These are phyloP conservation scores for Molorchus minor DNA, from an alignment of 2,888 invertebrate species.

Conservation along the genomic window DNA sequence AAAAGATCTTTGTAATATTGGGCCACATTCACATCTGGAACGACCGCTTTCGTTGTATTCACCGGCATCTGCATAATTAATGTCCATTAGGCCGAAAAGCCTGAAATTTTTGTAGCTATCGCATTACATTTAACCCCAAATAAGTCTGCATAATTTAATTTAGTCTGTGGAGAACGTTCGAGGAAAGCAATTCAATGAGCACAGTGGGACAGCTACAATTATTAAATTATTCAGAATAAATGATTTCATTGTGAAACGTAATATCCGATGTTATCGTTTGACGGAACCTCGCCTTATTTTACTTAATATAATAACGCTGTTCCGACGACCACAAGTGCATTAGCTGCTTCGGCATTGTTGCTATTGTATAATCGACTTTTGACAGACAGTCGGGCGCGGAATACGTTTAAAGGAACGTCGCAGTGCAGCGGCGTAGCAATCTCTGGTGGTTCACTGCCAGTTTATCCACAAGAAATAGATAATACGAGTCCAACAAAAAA, in stretches of 20 bases:
- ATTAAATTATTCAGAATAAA: conserved; percentile 29
- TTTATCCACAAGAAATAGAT: no score
- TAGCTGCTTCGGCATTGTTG: conserved; percentile 41
- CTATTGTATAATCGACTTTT: conserved; percentile 45
- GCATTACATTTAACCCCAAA: conserved; percentile 1
- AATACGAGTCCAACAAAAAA: no score
- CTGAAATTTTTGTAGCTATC: background rate
- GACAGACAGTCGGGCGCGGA: conserved; percentile 39
- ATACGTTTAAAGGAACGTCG: conserved; percentile 32
- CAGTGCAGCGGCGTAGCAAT: conserved; percentile 9
- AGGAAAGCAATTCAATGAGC: conserved; percentile 4
- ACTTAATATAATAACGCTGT: conserved; percentile 38
- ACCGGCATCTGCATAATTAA: background rate
- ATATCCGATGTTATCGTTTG: conserved; percentile 38
- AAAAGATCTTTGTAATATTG: no score
- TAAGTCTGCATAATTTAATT: conserved; percentile 5
- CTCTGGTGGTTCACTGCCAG: background rate
- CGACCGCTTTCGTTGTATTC: no score
- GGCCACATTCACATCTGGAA: no score
- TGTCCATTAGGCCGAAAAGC: conserved; percentile 3
- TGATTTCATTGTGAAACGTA: conserved; percentile 36
- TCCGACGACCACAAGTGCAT: conserved; percentile 42
- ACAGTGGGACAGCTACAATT: conserved; percentile 17
- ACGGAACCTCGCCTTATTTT: conserved; percentile 33
- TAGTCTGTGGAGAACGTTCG: conserved; percentile 3